phyloP scores from a whole-genome alignment of 1,140 invertebrate species.

The Cydia splendana region DNA sequence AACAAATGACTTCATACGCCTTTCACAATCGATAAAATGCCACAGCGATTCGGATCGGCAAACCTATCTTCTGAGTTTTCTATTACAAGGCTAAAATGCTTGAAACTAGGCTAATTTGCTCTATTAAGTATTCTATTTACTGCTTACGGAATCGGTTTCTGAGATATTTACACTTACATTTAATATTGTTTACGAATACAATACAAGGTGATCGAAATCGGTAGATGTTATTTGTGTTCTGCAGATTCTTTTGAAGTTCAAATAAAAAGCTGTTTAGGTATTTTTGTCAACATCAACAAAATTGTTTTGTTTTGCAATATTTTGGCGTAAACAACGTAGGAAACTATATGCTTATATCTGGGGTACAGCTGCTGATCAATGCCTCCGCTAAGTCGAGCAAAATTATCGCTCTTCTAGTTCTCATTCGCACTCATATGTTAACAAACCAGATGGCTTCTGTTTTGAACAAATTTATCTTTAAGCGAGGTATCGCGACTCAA shows the following conservation, averaged over 20 bases:
- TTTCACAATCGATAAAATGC: background rate
- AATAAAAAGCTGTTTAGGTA: no score
- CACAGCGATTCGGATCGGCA: background rate
- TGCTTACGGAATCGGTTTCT: background rate
- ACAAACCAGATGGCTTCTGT: no score
- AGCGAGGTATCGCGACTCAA: no score
- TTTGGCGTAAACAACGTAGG: no score
- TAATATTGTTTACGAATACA: background rate
- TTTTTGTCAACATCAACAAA: no score
- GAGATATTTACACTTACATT: background rate
- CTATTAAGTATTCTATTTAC: background rate
- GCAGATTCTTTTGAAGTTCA: background rate
- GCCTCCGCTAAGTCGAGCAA: no score
- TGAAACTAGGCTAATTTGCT: background rate
- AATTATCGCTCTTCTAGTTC: background rate
- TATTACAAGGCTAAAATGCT: background rate
- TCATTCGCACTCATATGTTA: no score
- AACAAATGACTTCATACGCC: conserved; percentile 1
- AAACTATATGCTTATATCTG: no score
- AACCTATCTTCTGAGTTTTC: conserved; percentile 3
- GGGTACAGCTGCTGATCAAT: no score
- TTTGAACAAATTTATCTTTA: no score
- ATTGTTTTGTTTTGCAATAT: no score
- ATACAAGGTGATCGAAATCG: background rate
- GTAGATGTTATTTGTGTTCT: background rate